These are phyloP conservation scores for Dendrophyllia cribrosa DNA, from an alignment of 64 coral and sea anemone species.

Conservation along the genomic window DNA sequence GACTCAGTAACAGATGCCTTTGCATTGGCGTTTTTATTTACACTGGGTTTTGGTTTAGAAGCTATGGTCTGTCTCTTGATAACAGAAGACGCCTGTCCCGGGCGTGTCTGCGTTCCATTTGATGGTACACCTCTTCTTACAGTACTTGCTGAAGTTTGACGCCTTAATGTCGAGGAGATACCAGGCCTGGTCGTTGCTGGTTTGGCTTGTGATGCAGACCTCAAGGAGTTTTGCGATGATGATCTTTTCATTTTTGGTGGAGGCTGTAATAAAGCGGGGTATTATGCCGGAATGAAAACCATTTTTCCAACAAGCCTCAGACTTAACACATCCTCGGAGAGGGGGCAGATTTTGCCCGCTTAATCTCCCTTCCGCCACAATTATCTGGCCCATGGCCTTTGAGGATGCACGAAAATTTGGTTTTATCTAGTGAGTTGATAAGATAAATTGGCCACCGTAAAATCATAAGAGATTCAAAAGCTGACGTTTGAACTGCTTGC, in stretches of 20 bases:
- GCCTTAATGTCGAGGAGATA: conserved; percentile 20
- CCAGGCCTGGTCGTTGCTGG: neutral
- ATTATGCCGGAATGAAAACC: too few relatives aligned
- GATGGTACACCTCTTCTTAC: neutral
- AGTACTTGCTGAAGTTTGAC: conserved; percentile 37
- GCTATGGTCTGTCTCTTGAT: conserved; percentile 49
- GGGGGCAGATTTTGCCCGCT: too few relatives aligned
- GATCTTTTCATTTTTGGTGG: conserved; percentile 70
- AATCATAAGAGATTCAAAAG: too few relatives aligned
- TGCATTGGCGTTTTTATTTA: neutral
- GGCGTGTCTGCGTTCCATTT: neutral
- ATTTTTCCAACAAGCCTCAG: too few relatives aligned
- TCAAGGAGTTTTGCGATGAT: conserved; percentile 36
- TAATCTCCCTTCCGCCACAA: too few relatives aligned
- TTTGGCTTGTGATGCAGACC: neutral
- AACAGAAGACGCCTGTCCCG: neutral
- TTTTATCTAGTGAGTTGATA: too few relatives aligned
- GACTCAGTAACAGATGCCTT: neutral
- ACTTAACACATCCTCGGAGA: too few relatives aligned
- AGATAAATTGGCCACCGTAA: too few relatives aligned
- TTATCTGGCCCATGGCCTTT: too few relatives aligned
- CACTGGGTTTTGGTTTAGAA: conserved; percentile 8
- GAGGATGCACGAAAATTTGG: too few relatives aligned
- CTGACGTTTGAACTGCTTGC: too few relatives aligned
- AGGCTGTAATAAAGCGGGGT: conserved; percentile 26